A percentile compares a stretch with the other conserved stretches of the same genome.
Conservation (phyloP, 2,797 vertebrate genomes). For the Xenopus petersii region DNA sequence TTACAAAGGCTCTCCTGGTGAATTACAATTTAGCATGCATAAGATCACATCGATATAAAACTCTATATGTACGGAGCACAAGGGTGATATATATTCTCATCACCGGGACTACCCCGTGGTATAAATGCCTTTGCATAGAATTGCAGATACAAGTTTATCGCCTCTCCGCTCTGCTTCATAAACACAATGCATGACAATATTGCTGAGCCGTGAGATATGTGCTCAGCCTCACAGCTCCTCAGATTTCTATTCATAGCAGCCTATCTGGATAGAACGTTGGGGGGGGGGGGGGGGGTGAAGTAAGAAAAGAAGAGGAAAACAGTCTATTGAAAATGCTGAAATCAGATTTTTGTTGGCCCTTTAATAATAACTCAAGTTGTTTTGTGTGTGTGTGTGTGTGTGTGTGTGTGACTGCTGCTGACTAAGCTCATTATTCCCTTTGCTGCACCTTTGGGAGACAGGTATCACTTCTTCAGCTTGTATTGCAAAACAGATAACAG, state of each 20-base stretch:
- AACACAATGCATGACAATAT: constrained; percentile 24
- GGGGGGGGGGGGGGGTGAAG: too few species aligned
- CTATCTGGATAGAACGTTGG: constrained; percentile 17
- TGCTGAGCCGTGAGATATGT: constrained; percentile 33
- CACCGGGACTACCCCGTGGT: constrained; percentile 22
- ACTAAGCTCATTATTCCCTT: too few species aligned
- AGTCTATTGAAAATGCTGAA: constrained; percentile 25
- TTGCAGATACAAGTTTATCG: constrained; percentile 35
- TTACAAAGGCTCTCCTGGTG: constrained; percentile 19
- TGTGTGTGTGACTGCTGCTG: too few species aligned
- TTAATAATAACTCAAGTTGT: not conserved
- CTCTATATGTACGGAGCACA: not conserved
- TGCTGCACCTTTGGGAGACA: too few species aligned
- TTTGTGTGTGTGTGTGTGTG: too few species aligned
- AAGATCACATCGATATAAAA: constrained; percentile 17
- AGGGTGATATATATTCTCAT: constrained; percentile 23
- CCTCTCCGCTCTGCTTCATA: constrained; percentile 17
- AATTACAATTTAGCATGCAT: constrained; percentile 20
- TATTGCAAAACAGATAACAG: too few species aligned
- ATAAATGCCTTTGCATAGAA: constrained; percentile 23
- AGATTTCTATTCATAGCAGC: constrained; percentile 9
- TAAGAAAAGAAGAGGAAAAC: not conserved
- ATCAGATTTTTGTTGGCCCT: not conserved
- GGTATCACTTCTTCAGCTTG: too few species aligned
- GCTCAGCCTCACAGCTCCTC: not conserved